Evolutionary conservation across 2,113 vertebrate species (phyloP).

Genomic region (Mustela nigripes): DNA sequence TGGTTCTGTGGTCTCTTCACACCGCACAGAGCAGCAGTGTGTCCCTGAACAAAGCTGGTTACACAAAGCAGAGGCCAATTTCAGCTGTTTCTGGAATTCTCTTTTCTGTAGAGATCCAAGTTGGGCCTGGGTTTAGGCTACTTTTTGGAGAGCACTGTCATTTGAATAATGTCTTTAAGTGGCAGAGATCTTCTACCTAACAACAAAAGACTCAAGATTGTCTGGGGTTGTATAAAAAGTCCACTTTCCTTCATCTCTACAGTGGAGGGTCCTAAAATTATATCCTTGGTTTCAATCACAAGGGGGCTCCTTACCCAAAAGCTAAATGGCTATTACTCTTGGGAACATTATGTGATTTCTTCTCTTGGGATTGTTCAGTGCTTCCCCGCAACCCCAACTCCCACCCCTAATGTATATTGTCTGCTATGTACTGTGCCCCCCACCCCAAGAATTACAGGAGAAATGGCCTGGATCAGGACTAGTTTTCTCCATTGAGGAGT

Average conservation of each 20-base stretch:
- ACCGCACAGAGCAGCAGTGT: neutral
- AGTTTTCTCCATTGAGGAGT: neutral
- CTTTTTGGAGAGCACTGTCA: neutral
- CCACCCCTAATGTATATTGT: neutral
- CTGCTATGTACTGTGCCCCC: fast-evolving
- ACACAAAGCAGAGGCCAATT: neutral
- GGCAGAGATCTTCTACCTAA: neutral
- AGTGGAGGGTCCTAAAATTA: neutral
- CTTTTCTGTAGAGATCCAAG: neutral
- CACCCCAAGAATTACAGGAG: neutral
- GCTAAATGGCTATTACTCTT: neutral
- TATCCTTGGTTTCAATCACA: neutral
- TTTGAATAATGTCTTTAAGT: neutral
- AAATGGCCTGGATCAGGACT: neutral
- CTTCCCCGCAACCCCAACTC: too few species aligned
- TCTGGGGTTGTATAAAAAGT: neutral
- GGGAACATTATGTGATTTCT: neutral
- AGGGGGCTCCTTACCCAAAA: neutral
- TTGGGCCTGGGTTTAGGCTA: neutral
- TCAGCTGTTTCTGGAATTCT: neutral
- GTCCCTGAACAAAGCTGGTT: neutral
- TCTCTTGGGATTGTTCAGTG: neutral
- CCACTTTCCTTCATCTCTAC: neutral
- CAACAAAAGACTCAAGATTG: neutral
- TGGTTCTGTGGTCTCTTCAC: neutral